phyloP scores from a whole-genome alignment of 2,888 invertebrate species.

The Cheilosia variabilis region DNA sequence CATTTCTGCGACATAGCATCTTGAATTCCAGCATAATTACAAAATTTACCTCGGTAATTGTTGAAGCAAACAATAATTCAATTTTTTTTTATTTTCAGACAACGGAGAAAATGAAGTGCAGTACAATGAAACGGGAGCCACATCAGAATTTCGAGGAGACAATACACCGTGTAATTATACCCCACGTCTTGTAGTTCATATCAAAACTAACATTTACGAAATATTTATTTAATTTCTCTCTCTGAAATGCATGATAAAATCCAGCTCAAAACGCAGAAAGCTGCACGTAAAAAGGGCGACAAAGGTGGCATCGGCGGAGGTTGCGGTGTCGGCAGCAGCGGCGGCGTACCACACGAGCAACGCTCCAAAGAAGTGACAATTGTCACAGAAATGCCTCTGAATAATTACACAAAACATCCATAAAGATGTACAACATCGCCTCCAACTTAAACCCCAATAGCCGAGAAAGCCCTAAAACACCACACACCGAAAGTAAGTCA shows the following conservation, averaged over 20 bases:
- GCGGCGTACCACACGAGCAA: conserved; percentile 80
- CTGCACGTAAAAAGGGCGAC: conserved; percentile 82
- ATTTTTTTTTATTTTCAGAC: conserved; percentile 77
- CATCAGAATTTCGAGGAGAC: conserved; percentile 84
- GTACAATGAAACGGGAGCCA: conserved; percentile 82
- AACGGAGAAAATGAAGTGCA: conserved; percentile 82
- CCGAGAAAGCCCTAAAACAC: neutral
- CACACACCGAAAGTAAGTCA: conserved; percentile 34
- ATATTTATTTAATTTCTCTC: conserved; percentile 30
- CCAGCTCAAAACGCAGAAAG: conserved; percentile 83
- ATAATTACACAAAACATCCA: conserved; percentile 83
- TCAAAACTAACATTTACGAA: conserved; percentile 40
- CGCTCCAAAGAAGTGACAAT: conserved; percentile 81
- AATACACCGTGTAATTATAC: conserved; percentile 82
- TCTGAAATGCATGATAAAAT: conserved; percentile 28
- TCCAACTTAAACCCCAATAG: neutral
- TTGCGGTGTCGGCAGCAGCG: conserved; percentile 78
- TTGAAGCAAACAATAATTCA: neutral
- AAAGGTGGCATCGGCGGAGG: conserved; percentile 79
- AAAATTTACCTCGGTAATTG: too few species aligned
- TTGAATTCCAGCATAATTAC: too few species aligned
- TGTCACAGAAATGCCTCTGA: conserved; percentile 82
- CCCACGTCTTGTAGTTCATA: conserved; percentile 28
- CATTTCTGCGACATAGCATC: too few species aligned
- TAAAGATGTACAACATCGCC: conserved; percentile 75